Evolutionary conservation across 2,888 invertebrate genomes (phyloP), one percentile per base, ranked within the genome.

Genomic region (Scrobipalpa atriplicella): DNA sequence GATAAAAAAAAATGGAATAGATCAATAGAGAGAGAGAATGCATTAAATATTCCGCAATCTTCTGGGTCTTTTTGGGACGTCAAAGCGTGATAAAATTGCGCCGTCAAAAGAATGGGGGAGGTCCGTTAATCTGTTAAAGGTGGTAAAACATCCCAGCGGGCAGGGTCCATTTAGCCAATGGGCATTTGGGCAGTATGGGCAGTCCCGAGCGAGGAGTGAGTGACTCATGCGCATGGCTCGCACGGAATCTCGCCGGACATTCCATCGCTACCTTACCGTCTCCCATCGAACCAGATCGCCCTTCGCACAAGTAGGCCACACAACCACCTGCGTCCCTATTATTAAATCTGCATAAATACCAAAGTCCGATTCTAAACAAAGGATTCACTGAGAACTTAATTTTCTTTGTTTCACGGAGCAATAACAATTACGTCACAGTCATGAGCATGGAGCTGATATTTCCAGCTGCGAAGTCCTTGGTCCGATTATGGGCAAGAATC

Each of bases 391-490:
- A 80, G 75, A 82, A 76, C 78, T 85, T 76, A 76, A 81, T 86
- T 86, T 88, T 89, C 91, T 92, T 90, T 92, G 91, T 92, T 89
- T 80, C 77, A 78, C 79, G 75, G 72, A 79, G 82, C 78, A 81
- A 81, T 83, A 84, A 84, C 81, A 82, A 84, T 90, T 86, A 89
- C 90, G 90, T 90, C 89, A 90, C 84, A 87, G 85, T 87, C 85
- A 87, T 87, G 84, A 89, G 84, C 84, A 84, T 83, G 81, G 83
- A 84, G 78, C 83, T 84, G 87, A 88, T 92, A 90, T 90, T 90
- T 87, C 85, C 90, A 91, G 90, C 90, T 90, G 90, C 85, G 73
- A 75, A 87, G 90, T 90, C 90, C 92, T 92, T 90, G 90, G 89
- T 85, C 91, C 88, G 88, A 89, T 91, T 92, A 91, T 87, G 91